These are phyloP conservation scores for Laothoe populi DNA, from an alignment of 2,888 invertebrate genomes.

Conservation along the genomic window DNA sequence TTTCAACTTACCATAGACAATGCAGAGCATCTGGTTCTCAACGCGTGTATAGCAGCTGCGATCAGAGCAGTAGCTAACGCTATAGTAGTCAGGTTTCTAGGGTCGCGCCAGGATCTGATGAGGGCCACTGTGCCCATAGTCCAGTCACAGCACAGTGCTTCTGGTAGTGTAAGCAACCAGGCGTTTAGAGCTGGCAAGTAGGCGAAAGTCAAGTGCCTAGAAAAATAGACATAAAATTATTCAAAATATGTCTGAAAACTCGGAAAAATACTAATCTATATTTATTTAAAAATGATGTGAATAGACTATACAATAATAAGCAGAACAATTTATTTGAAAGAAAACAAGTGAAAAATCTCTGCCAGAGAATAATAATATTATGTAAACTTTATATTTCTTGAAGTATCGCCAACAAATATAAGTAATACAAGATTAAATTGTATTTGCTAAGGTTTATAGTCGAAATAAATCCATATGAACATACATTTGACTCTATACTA, in stretches of 20 bases:
- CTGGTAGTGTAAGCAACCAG: conserved; percentile 95
- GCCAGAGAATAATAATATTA: no score
- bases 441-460: neutral
- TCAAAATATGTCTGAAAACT: neutral
- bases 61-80: conserved; percentile 87
- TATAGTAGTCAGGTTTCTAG: conserved; percentile 92
- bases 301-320: no score
- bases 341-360: no score
- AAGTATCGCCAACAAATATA: no score
- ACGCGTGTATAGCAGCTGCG: conserved; percentile 81
- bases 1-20: conserved; percentile 74
- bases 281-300: no score
- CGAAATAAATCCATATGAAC: neutral
- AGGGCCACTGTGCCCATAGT: conserved; percentile 98
- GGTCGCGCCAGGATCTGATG: conserved; percentile 91
- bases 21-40: conserved; percentile 72
- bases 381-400: neutral
- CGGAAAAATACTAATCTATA: no score
- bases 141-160: conserved; percentile 98
- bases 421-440: no score
- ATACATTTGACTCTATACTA: neutral
- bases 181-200: conserved; percentile 96
- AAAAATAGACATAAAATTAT: conserved; percentile 30
- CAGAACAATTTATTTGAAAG: no score
- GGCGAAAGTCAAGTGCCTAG: conserved; percentile 95